These are phyloP conservation scores for Denticeps clupeoides DNA, from an alignment of 2,797 vertebrate species.

Conservation along the genomic window DNA sequence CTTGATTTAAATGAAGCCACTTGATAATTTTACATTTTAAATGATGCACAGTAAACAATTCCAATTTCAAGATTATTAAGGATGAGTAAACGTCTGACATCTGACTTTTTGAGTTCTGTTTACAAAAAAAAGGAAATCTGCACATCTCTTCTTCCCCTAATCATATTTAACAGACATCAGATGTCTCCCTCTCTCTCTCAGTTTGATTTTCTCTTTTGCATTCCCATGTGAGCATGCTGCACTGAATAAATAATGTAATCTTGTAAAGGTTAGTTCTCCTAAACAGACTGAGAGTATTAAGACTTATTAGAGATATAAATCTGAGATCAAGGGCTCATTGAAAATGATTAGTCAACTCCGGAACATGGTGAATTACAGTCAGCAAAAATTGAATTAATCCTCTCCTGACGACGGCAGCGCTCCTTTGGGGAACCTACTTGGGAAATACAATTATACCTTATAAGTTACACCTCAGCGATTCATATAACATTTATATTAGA, in stretches of 20 bases:
- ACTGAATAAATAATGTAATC: conserved; percentile 56
- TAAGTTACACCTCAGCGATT: conserved; percentile 55
- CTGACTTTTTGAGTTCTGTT: too few species aligned
- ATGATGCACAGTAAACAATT: too few species aligned
- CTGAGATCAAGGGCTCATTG: conserved; percentile 53
- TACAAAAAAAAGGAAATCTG: too few species aligned
- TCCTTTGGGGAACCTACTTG: conserved; percentile 61
- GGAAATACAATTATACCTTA: conserved; percentile 62
- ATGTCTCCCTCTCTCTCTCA: conserved; percentile 19
- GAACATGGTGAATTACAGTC: conserved; percentile 55
- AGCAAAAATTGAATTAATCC: conserved; percentile 64
- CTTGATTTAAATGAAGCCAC: too few species aligned
- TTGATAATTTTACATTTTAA: too few species aligned
- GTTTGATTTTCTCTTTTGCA: conserved; percentile 15
- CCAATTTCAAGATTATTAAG: too few species aligned
- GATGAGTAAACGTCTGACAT: too few species aligned
- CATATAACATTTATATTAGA: conserved; percentile 34
- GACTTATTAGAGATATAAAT: conserved; percentile 60
- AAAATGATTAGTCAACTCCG: conserved; percentile 64
- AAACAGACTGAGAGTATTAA: conserved; percentile 60
- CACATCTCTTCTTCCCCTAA: neutral
- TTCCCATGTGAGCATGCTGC: conserved; percentile 23
- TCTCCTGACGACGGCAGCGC: conserved; percentile 42
- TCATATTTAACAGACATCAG: too few species aligned
- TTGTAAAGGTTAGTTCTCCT: conserved; percentile 51